Percentiles rank a stretch among this genome's conserved stretches.
These are phyloP conservation scores for Drosophila ezoana DNA, from an alignment of 2,888 invertebrate genomes.

Conservation along the genomic window DNA sequence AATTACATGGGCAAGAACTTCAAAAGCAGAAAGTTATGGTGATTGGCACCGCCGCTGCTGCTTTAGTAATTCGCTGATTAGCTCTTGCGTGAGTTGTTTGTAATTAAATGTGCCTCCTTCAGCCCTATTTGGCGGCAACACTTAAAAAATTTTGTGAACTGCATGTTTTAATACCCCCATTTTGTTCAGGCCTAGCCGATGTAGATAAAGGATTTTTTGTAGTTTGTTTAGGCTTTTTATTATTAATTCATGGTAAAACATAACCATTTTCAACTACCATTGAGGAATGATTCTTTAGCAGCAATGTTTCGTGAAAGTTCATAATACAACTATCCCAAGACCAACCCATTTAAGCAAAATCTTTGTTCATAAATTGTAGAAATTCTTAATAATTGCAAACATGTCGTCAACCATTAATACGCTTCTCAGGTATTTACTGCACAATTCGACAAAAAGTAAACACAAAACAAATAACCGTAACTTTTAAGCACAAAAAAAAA, in stretches of 20 bases:
- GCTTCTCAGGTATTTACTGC: conserved; percentile 40
- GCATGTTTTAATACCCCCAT: too few relatives aligned
- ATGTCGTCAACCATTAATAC: conserved; percentile 27
- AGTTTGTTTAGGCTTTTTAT: too few relatives aligned
- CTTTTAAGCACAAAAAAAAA: conserved; percentile 46
- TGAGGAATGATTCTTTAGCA: too few relatives aligned
- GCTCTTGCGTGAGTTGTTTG: conserved; percentile 50
- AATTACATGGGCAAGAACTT: conserved; percentile 59
- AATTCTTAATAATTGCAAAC: not conserved
- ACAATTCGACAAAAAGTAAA: conserved; percentile 33
- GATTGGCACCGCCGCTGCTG: conserved; percentile 56
- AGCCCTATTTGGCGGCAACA: conserved; percentile 24
- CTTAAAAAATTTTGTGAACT: not conserved
- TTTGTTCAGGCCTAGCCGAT: not conserved
- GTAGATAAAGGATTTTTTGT: not conserved
- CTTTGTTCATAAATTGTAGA: too few relatives aligned
- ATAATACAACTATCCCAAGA: too few relatives aligned
- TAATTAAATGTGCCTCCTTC: conserved; percentile 48
- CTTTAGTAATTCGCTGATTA: conserved; percentile 54
- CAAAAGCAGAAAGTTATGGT: conserved; percentile 59
- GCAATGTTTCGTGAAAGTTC: too few relatives aligned
- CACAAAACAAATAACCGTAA: conserved; percentile 60
- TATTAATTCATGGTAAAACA: too few relatives aligned
- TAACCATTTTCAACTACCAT: too few relatives aligned
- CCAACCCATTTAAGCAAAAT: too few relatives aligned